These are phyloP conservation scores for Diorhabda elongata DNA, from an alignment of 1,140 invertebrate genomes.

Conservation along the genomic window DNA sequence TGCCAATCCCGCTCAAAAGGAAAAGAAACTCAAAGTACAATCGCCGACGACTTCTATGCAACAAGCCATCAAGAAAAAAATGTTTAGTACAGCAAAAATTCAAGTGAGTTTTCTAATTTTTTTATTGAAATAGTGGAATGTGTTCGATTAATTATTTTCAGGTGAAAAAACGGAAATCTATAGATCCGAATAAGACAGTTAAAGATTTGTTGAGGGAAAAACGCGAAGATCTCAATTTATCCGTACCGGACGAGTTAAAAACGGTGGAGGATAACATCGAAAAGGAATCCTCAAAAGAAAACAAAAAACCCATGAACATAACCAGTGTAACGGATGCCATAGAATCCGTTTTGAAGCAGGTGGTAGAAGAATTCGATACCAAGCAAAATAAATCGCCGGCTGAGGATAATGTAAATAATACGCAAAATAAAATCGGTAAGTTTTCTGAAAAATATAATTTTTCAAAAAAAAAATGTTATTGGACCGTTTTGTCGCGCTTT, in stretches of 20 bases:
- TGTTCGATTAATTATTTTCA: not conserved
- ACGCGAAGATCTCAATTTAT: conserved; percentile 43
- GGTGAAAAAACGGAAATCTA: conserved; percentile 45
- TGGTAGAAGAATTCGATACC: conserved; percentile 4
- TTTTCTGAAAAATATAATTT: not conserved
- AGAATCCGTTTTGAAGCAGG: conserved; percentile 54
- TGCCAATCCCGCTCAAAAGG: conserved; percentile 16
- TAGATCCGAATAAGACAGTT: conserved; percentile 42
- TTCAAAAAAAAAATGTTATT: no score
- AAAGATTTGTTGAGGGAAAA: conserved; percentile 46
- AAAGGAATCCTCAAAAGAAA: conserved; percentile 43
- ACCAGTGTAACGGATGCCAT: conserved; percentile 52
- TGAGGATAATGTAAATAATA: not conserved
- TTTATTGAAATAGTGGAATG: not conserved
- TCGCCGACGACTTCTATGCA: conserved; percentile 45
- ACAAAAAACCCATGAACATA: conserved; percentile 46
- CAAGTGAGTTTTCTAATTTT: conserved; percentile 21
- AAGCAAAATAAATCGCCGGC: conserved; percentile 6
- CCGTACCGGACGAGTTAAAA: conserved; percentile 24
- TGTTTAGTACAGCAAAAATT: conserved; percentile 46
- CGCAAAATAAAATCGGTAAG: conserved; percentile 2
- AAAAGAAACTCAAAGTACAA: conserved; percentile 45
- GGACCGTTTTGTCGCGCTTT: no score
- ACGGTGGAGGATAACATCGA: conserved; percentile 17
- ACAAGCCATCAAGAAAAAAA: conserved; percentile 44